Conservation (phyloP, 2,797 vertebrate species). For the Euthynnus affinis region DNA sequence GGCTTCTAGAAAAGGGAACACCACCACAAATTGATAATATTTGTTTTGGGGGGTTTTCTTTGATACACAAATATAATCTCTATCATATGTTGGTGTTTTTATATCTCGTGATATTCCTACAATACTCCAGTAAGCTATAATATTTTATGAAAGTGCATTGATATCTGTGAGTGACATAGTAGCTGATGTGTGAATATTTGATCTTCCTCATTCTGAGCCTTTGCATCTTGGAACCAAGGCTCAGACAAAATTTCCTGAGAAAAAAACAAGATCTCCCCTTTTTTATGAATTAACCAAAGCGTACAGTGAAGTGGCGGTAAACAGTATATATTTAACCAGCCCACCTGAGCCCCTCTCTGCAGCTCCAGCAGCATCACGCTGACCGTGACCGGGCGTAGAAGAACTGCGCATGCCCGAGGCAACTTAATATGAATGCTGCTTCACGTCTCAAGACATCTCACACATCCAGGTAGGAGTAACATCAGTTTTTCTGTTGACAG, state of each 20-base stretch:
- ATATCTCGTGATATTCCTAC: neutral
- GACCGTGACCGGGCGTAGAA: neutral
- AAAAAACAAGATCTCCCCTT: neutral
- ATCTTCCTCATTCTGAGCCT: neutral
- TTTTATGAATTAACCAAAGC: neutral
- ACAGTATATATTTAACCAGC: slow-evolving; percentile 5
- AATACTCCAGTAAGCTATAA: neutral
- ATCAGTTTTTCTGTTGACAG: neutral
- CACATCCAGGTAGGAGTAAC: slow-evolving; percentile 63
- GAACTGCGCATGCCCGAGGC: slow-evolving; percentile 76
- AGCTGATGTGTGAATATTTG: neutral
- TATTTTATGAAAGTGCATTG: neutral
- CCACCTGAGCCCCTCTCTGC: slow-evolving; percentile 47
- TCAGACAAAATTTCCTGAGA: neutral
- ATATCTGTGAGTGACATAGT: neutral
- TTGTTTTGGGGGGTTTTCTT: neutral
- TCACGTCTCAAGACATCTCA: slow-evolving; percentile 74
- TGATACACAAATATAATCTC: neutral
- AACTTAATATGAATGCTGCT: slow-evolving; percentile 52
- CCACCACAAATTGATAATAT: neutral
- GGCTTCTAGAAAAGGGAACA: neutral
- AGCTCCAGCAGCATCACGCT: slow-evolving; percentile 16
- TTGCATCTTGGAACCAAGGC: neutral
- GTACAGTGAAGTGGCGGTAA: neutral
- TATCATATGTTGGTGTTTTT: neutral